These are phyloP conservation scores for Upupa epops DNA, from an alignment of 2,113 vertebrate genomes.

Conservation along the genomic window DNA sequence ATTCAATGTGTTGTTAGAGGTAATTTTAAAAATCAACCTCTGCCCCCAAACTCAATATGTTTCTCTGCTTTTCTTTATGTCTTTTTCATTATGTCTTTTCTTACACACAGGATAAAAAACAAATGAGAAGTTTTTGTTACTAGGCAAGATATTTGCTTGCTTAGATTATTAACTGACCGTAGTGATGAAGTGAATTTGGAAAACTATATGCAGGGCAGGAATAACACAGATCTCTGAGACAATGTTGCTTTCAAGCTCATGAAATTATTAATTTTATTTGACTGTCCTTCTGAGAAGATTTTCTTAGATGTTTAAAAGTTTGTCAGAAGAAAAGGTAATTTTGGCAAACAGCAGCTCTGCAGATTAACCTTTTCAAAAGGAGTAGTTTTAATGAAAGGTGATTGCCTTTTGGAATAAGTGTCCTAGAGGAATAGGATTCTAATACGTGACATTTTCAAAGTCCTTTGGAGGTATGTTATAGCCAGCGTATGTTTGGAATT, in stretches of 20 bases:
- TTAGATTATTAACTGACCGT: background rate
- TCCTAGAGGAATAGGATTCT: background rate
- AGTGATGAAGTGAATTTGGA: background rate
- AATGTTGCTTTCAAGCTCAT: background rate
- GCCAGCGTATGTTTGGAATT: background rate
- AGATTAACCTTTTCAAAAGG: background rate
- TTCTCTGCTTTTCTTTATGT: background rate
- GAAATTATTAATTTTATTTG: background rate
- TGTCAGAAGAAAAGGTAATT: background rate
- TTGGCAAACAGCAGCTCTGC: background rate
- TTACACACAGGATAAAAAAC: background rate
- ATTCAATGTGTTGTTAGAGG: constrained; percentile 89
- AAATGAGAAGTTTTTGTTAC: background rate
- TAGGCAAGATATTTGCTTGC: background rate
- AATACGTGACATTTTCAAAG: background rate
- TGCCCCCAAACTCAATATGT: background rate
- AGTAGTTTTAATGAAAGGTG: background rate
- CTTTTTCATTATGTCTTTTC: background rate
- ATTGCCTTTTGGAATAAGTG: background rate
- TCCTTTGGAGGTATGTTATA: background rate
- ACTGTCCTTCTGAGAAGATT: background rate
- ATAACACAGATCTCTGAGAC: background rate
- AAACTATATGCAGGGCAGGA: background rate
- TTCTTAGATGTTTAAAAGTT: background rate
- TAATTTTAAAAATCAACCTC: constrained; percentile 2